Conservation (phyloP, 2,888 invertebrate species). For the Malthinus seriepunctatus region DNA sequence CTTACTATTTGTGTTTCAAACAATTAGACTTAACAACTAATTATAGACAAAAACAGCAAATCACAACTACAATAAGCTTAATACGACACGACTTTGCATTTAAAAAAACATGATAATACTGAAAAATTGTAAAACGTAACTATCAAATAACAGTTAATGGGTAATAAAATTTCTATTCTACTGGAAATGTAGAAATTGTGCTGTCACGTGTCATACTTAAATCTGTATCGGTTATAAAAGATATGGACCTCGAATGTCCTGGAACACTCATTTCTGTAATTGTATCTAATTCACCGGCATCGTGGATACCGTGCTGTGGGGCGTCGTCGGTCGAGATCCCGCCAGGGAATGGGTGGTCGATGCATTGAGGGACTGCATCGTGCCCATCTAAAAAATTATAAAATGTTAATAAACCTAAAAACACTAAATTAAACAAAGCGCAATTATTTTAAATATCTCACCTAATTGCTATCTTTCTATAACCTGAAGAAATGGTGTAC, state of each 20-base stretch:
- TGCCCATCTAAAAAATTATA: slow-evolving; percentile 72
- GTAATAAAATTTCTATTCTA: slow-evolving; percentile 11
- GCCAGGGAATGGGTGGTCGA: slow-evolving; percentile 86
- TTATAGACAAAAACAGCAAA: too few relatives aligned
- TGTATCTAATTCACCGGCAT: slow-evolving; percentile 71
- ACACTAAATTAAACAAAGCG: not conserved
- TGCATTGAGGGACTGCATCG: slow-evolving; percentile 82
- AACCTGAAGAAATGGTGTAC: slow-evolving; percentile 32
- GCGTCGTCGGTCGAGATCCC: slow-evolving; percentile 87
- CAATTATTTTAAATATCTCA: slow-evolving; percentile 28
- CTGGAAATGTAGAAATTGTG: slow-evolving; percentile 37
- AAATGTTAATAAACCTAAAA: not conserved
- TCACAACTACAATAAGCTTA: too few relatives aligned
- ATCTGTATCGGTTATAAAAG: slow-evolving; percentile 41
- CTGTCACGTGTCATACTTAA: slow-evolving; percentile 34
- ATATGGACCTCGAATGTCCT: slow-evolving; percentile 42
- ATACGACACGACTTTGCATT: too few relatives aligned
- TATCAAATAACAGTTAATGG: too few relatives aligned
- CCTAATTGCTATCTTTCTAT: slow-evolving; percentile 40
- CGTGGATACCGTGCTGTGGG: slow-evolving; percentile 87
- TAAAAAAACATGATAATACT: too few relatives aligned
- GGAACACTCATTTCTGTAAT: slow-evolving; percentile 23
- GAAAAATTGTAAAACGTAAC: too few relatives aligned
- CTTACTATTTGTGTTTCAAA: too few relatives aligned
- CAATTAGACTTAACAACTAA: too few relatives aligned